Evolutionary conservation across 2,797 vertebrate genomes (phyloP).

Genomic region (Sebastes matsubarae): DNA sequence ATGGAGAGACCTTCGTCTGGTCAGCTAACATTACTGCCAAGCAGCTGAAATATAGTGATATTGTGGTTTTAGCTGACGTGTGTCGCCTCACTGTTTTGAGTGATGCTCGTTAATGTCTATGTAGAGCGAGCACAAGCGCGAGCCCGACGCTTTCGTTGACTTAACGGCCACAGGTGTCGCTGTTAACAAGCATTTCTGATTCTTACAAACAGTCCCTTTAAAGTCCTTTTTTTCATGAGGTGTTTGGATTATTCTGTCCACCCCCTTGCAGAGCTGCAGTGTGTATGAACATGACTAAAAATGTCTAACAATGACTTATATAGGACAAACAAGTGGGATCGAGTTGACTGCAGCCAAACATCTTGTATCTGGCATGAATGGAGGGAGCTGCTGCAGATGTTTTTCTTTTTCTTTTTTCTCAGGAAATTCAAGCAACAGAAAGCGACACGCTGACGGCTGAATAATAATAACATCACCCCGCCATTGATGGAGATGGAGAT

Average conservation of each 20-base stretch:
- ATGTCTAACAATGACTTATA: not conserved
- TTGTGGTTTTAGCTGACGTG: no score
- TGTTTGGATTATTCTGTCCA: slow-evolving; percentile 3
- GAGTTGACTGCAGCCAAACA: slow-evolving; percentile 12
- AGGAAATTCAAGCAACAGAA: slow-evolving; percentile 45
- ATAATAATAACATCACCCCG: slow-evolving; percentile 44
- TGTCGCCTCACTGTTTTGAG: no score
- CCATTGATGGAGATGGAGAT: slow-evolving; percentile 18
- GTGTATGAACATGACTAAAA: not conserved
- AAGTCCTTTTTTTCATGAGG: no score
- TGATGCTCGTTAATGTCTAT: no score
- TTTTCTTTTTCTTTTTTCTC: not conserved
- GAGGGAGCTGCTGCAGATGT: slow-evolving; percentile 26
- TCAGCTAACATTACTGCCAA: no score
- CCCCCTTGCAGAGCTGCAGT: not conserved
- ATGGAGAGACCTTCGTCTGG: no score
- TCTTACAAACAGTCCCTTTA: no score
- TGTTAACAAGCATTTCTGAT: no score
- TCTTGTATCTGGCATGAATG: not conserved
- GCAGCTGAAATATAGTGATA: no score
- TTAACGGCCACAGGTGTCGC: no score
- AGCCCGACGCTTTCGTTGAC: no score
- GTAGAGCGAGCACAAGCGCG: no score
- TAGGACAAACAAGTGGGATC: slow-evolving; percentile 73
- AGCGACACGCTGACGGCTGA: slow-evolving; percentile 24